phyloP scores from a whole-genome alignment of 2,113 vertebrate species.

The Poeciliopsis occidentalis region DNA sequence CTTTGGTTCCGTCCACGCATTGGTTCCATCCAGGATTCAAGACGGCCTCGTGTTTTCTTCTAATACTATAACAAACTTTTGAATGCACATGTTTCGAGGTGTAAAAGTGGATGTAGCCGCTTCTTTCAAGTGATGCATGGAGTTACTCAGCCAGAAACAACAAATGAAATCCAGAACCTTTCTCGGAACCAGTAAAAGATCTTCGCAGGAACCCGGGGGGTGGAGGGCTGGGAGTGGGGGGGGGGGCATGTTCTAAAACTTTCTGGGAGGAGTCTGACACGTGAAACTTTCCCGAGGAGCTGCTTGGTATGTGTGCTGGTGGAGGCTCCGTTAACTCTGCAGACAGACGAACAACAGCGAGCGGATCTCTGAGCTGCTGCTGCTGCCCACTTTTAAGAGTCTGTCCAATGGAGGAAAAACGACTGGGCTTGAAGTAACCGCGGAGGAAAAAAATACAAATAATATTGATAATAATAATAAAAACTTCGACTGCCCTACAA shows the following conservation, averaged over 20 bases:
- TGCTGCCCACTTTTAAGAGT: constrained; percentile 30
- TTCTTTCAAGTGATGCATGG: background rate
- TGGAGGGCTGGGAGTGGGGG: constrained; percentile 14
- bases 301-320: constrained; percentile 46
- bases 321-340: constrained; percentile 42
- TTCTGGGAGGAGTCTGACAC: constrained; percentile 79
- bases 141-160: background rate
- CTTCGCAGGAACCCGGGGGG: constrained; percentile 37
- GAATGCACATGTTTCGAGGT: background rate
- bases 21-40: background rate
- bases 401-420: constrained; percentile 55
- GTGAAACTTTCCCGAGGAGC: constrained; percentile 72
- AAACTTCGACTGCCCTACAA: constrained; percentile 37
- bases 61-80: background rate
- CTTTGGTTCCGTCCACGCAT: background rate
- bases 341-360: constrained; percentile 24
- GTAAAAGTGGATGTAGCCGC: background rate
- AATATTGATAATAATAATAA: background rate
- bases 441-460: constrained; percentile 13
- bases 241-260: constrained; percentile 46
- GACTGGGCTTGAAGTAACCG: constrained; percentile 44
- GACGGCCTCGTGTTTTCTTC: background rate
- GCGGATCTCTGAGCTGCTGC: constrained; percentile 20
- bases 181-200: background rate
- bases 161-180: constrained; percentile 7